Evolutionary conservation across 2,888 invertebrate species (phyloP), one percentile per base, ranked within the genome.

Genomic region (Mythimna ferrago): DNA sequence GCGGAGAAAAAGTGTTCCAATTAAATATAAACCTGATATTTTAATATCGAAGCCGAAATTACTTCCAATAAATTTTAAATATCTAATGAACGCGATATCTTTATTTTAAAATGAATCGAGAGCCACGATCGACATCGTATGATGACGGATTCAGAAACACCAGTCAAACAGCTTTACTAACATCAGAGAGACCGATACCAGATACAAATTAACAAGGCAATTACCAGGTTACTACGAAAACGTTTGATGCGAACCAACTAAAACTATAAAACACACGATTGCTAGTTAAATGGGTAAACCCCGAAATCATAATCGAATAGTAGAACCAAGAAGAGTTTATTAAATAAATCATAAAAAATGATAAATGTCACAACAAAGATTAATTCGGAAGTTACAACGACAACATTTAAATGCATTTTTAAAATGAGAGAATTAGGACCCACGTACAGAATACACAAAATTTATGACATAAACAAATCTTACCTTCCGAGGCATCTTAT

Each of bases 401-500:
- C 32, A 71, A 68, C 14, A 16, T 48, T 48, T 16, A 67, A 76
- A 71, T 53, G 16, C 6, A 62, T 44, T 53, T 53, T 26, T 19
- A 60, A 79, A 76, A 77, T 71, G 71, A 78, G 79, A 78, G 41
- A 86, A 83, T 78, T 78, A 84, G 78, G 75, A 89, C 85, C 86
- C 88, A 89, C 80, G 75, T 89, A 88, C 91, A 89, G 81, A 90
- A 91, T 90, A 91, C 86, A 87, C 86, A 90, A 94, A 93, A 94
- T 93, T 93, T 94, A 95, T 94, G 93, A 93, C 88, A 92, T 88
- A 95, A 95, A 95, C 94, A 94, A 95, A 96, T 94, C 93, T 93
- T 90, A 89, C 87, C 90, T 86, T 91, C 89, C 88, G 87, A 87
- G 87, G 86, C 69, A 86, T 87, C 90, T 95, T 96, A 96, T 96